Percentiles rank a stretch among this genome's conserved stretches.
phyloP scores from a whole-genome alignment of 2,113 vertebrate species.

The Scatophagus argus region DNA sequence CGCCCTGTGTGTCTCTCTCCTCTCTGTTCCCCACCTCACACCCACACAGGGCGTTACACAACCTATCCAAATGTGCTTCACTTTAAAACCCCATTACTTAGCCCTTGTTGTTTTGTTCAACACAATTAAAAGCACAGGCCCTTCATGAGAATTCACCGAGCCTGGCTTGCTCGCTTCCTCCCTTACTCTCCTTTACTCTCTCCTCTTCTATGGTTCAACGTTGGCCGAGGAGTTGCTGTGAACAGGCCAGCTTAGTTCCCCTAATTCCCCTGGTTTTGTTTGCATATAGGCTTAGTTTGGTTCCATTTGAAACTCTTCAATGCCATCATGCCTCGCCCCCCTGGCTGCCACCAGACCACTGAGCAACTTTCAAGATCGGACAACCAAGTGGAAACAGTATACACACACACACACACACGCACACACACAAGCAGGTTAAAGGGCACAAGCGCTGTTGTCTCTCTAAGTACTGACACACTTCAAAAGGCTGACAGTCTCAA shows the following conservation, averaged over 20 bases:
- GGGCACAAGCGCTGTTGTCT: constrained; percentile 61
- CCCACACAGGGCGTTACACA: constrained; percentile 85
- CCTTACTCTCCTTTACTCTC: constrained; percentile 51
- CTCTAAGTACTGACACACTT: constrained; percentile 77
- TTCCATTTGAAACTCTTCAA: constrained; percentile 79
- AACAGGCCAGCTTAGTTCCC: constrained; percentile 75
- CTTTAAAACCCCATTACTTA: constrained; percentile 85
- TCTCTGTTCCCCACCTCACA: constrained; percentile 73
- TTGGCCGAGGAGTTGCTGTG: constrained; percentile 72
- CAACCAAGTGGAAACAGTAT: constrained; percentile 59
- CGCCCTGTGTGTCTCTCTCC: constrained; percentile 70
- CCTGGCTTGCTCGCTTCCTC: constrained; percentile 52
- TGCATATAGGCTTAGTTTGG: constrained; percentile 82
- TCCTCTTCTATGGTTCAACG: constrained; percentile 58
- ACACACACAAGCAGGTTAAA: constrained; percentile 63
- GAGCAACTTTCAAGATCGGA: constrained; percentile 75
- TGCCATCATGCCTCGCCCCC: constrained; percentile 64
- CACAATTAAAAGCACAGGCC: constrained; percentile 83
- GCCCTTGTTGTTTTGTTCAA: constrained; percentile 83
- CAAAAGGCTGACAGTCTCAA: constrained; percentile 65
- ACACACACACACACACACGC: constrained; percentile 16
- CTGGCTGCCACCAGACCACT: constrained; percentile 71
- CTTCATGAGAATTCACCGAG: constrained; percentile 78
- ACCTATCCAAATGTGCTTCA: constrained; percentile 81
- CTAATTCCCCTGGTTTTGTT: constrained; percentile 84